These are phyloP conservation scores for Platysternon megacephalum DNA, from an alignment of 2,113 vertebrate genomes.

Conservation along the genomic window DNA sequence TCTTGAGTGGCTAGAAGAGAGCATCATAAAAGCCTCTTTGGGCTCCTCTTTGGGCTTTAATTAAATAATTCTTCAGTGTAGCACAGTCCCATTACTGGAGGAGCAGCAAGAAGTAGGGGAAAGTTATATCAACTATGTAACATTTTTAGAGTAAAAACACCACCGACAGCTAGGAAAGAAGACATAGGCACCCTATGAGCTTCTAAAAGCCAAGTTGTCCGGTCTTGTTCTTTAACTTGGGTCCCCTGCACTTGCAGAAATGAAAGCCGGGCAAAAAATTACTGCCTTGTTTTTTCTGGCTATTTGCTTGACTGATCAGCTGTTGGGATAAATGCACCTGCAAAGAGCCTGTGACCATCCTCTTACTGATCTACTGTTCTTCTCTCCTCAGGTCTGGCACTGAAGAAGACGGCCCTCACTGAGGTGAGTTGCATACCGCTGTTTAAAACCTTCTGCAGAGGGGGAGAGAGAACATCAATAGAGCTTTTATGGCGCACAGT, in stretches of 20 bases:
- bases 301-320: not conserved
- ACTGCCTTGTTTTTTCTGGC: not conserved
- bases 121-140: not conserved
- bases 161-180: not conserved
- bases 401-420: slow-evolving; percentile 53
- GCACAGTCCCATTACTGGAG: not conserved
- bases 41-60: not conserved
- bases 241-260: not conserved
- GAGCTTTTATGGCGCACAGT: not conserved
- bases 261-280: not conserved
- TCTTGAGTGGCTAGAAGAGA: not conserved
- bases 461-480: not conserved
- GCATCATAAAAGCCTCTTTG: not conserved
- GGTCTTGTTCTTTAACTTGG: not conserved
- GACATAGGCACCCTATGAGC: not conserved
- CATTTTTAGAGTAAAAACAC: not conserved
- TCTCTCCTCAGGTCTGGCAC: slow-evolving; percentile 68
- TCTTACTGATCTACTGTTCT: slow-evolving; percentile 4
- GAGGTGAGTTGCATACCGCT: slow-evolving; percentile 75
- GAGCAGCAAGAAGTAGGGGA: not conserved
- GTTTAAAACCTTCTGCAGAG: not conserved
- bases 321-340: not conserved
- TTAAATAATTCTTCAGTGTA: fast-evolving
- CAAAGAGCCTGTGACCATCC: not conserved
- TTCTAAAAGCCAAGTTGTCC: not conserved